phyloP scores from a whole-genome alignment of 2,888 invertebrate genomes.

The Habrosyne pyritoides region DNA sequence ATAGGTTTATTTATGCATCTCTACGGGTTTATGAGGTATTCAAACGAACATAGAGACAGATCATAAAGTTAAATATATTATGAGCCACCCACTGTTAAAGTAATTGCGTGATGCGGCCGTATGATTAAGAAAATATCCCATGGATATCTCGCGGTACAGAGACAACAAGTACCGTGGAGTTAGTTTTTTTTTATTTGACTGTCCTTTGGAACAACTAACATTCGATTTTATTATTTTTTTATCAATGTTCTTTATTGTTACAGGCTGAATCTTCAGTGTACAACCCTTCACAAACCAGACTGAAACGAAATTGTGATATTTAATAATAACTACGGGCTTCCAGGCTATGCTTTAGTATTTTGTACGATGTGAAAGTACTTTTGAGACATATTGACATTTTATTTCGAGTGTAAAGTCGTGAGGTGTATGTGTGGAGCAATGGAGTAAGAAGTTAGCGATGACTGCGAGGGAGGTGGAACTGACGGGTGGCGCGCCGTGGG shows the following conservation, averaged over 20 bases:
- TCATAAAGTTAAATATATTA: slow-evolving; percentile 59
- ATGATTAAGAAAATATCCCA: slow-evolving; percentile 21
- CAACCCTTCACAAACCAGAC: slow-evolving; percentile 40
- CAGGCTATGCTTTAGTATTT: slow-evolving; percentile 52
- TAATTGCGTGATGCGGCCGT: slow-evolving; percentile 34
- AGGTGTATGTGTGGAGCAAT: slow-evolving; percentile 48
- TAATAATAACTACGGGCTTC: slow-evolving; percentile 57
- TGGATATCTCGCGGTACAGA: neutral
- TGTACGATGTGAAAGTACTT: slow-evolving; percentile 38
- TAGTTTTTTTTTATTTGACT: too few species aligned
- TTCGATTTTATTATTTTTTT: too few species aligned
- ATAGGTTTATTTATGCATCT: slow-evolving; percentile 40
- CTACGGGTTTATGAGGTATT: slow-evolving; percentile 49
- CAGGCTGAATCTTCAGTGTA: slow-evolving; percentile 45
- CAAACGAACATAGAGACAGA: slow-evolving; percentile 38
- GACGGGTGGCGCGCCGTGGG: slow-evolving; percentile 94
- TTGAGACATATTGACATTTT: slow-evolving; percentile 41
- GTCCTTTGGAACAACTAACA: too few species aligned
- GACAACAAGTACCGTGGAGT: neutral
- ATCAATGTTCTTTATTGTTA: slow-evolving; percentile 42
- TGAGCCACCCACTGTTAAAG: slow-evolving; percentile 37
- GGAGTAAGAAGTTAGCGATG: slow-evolving; percentile 80
- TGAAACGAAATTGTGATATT: slow-evolving; percentile 58
- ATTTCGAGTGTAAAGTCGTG: slow-evolving; percentile 36
- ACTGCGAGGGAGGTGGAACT: slow-evolving; percentile 89